Base-by-base conservation (phyloP, 2,797 vertebrate species). In the Argyrosomus regius region DNA sequence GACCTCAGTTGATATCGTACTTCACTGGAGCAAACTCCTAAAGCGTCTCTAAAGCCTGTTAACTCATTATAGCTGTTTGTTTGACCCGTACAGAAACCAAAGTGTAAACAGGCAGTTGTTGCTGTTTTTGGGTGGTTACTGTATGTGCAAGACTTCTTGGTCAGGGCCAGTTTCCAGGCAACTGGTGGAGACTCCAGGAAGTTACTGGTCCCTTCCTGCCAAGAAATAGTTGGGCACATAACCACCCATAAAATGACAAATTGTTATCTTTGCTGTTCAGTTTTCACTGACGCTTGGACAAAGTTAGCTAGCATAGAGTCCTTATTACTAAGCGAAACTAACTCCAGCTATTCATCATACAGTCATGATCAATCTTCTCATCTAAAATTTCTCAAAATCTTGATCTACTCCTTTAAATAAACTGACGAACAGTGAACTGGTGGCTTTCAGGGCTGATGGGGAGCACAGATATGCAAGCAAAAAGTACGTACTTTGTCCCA, bases 151-250 rank as follows among this genome's bases (percentile, higher is more conserved):
- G 22, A 43, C 10, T 62, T 57, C 49, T 43, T 63, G 24, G 31
- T 18, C 14, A 16, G n/a, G 16, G 48, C 3, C 48, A 57, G 66
- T 71, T 63, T 31, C 52, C 61, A 49, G 48, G 56, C 48, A 71
- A 60, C 61, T 8, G 8, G 18, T 14, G 20, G 28, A 57, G 45
- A 41, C 31, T 57, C 16, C 41, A 41, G 52, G 45, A 68, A 31
- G 64, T 56, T 56, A 52, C 20, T 20, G n/a, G 31, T 53, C n/a
- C n/a, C 1, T 1, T 59, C 78, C 2, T 1, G 65, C 78, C 52
- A 69, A 64, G 52, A 46, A 69, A 65, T 58, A 24, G 41, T 46
- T 50, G n/a, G 24, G 22, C 7, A 65, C 49, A 64, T 10, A 49
- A 49, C 11, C 31, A 50, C 31, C 20, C 3, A 41, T 53, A 35